These are phyloP conservation scores for Zosterops pallidus DNA, from an alignment of 2,113 vertebrate species.

Conservation along the genomic window DNA sequence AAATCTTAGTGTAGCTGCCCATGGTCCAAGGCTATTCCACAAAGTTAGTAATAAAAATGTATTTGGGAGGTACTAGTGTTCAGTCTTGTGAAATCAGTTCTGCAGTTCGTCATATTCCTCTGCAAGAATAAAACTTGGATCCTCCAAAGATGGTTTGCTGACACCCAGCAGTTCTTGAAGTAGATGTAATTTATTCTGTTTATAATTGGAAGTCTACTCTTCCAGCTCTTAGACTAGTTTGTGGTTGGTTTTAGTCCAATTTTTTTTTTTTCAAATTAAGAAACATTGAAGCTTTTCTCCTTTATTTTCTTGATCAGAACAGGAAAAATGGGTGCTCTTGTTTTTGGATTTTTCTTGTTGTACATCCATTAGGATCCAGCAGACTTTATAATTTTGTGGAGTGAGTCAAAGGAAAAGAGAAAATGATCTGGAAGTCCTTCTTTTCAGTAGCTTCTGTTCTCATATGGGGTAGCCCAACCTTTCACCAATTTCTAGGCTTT, in stretches of 20 bases:
- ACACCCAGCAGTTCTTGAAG: not conserved
- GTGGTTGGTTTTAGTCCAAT: not conserved
- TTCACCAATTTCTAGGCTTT: not conserved
- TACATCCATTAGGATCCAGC: not conserved
- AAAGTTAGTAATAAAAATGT: not conserved
- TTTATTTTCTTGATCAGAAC: not conserved
- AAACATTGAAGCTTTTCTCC: not conserved
- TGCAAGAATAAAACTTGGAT: not conserved
- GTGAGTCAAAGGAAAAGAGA: not conserved
- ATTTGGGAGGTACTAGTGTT: not conserved
- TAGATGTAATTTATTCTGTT: not conserved
- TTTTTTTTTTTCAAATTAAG: not conserved
- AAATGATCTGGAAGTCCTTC: not conserved
- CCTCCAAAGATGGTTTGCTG: not conserved
- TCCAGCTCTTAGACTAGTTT: not conserved
- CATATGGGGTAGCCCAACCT: fast-evolving
- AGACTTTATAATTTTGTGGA: not conserved
- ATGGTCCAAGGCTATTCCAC: not conserved
- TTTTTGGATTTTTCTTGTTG: not conserved
- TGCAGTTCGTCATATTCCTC: not conserved
- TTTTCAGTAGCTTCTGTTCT: not conserved
- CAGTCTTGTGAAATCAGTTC: not conserved
- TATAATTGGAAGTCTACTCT: not conserved
- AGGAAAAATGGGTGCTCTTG: not conserved
- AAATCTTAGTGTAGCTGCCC: not conserved